Percentiles rank a stretch among this genome's conserved stretches.
Evolutionary conservation across 2,888 invertebrate species (phyloP).

Genomic region (Amiota communis): DNA sequence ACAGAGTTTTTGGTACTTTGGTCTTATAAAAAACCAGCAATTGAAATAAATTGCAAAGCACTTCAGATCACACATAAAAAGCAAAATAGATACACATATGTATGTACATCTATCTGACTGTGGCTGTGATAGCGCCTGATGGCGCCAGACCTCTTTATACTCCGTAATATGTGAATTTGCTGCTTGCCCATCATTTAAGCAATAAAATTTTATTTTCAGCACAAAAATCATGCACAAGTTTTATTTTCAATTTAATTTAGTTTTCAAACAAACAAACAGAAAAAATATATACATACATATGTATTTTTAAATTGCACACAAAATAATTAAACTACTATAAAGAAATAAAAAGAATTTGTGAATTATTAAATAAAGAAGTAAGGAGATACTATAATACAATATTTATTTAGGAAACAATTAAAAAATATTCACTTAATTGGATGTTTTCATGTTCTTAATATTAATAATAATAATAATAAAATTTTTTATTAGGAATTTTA

Average conservation of each 20-base stretch:
- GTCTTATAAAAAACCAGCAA: constrained; percentile 43
- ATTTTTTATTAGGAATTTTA: too few species aligned
- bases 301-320: constrained; percentile 26
- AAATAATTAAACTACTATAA: constrained; percentile 38
- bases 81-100: constrained; percentile 3
- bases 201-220: constrained; percentile 62
- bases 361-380: background rate
- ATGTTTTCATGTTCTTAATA: too few species aligned
- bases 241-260: constrained; percentile 23
- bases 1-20: constrained; percentile 12
- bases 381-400: background rate
- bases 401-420: background rate
- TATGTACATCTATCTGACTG: constrained; percentile 9
- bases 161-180: constrained; percentile 46
- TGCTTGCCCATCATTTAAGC: constrained; percentile 47
- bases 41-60: constrained; percentile 55
- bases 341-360: background rate
- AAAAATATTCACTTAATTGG: too few species aligned
- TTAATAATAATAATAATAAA: too few species aligned
- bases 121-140: too few species aligned
- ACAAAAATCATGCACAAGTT: constrained; percentile 47
- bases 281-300: constrained; percentile 39
- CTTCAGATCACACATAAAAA: background rate
- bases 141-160: too few species aligned
- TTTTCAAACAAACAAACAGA: constrained; percentile 29